Conservation (phyloP, 1,140 invertebrate genomes). For the Zaprionus tsacasi region DNA sequence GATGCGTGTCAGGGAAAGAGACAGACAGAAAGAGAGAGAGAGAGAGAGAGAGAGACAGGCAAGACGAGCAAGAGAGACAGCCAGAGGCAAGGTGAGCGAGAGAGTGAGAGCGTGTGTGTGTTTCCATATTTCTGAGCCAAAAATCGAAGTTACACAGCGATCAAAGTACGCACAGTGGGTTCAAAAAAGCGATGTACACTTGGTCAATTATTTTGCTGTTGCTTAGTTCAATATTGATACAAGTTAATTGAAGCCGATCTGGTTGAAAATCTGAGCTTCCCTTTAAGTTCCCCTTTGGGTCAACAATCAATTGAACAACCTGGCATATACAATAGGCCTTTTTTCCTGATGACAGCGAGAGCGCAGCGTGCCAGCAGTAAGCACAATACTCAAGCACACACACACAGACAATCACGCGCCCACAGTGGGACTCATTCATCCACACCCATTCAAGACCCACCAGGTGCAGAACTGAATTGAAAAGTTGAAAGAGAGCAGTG, state of each 20-base stretch:
- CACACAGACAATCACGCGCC: not conserved
- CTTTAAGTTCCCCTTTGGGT: slow-evolving; percentile 38
- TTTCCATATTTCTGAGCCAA: not conserved
- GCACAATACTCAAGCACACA: slow-evolving; percentile 4
- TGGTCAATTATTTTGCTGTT: slow-evolving; percentile 32
- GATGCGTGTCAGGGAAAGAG: slow-evolving; percentile 41
- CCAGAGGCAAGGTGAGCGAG: not conserved
- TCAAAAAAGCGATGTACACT: not conserved
- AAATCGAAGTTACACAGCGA: not conserved
- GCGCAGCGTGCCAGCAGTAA: not conserved
- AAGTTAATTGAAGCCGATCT: slow-evolving; percentile 71
- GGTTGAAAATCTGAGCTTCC: slow-evolving; percentile 39
- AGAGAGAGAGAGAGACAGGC: slow-evolving; percentile 49
- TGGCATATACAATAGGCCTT: slow-evolving; percentile 13
- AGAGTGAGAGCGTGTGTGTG: not conserved
- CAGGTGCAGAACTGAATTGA: not conserved
- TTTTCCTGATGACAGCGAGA: slow-evolving; percentile 36
- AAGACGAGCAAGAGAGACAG: slow-evolving; percentile 28
- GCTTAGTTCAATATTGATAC: slow-evolving; percentile 74
- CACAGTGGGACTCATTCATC: not conserved
- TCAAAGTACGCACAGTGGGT: slow-evolving; percentile 5
- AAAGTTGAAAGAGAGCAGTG: slow-evolving; percentile 32
- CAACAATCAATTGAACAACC: slow-evolving; percentile 73
- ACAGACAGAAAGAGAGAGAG: slow-evolving; percentile 50
- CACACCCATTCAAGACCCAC: not conserved